Evolutionary conservation across 2,888 invertebrate species (phyloP).

Genomic region (Epicampocera succincta): DNA sequence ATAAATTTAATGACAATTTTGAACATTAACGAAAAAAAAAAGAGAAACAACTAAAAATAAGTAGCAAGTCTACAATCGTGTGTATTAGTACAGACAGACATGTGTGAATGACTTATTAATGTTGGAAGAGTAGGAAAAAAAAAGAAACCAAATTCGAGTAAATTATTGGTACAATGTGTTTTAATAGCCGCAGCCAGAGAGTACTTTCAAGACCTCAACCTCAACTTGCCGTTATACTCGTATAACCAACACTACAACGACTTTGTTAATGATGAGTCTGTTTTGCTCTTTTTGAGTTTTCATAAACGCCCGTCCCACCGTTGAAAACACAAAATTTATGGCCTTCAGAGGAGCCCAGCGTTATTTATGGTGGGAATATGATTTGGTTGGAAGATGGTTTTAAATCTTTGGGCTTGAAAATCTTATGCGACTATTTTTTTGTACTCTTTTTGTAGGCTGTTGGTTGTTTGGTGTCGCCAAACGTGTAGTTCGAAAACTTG

Average conservation of each 20-base stretch:
- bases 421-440: neutral
- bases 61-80: constrained; percentile 38
- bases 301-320: constrained; percentile 57
- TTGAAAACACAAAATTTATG: constrained; percentile 60
- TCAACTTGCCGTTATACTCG: constrained; percentile 26
- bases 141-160: neutral
- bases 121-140: constrained; percentile 4
- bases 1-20: constrained; percentile 68
- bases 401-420: constrained; percentile 20
- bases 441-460: constrained; percentile 36
- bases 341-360: constrained; percentile 58
- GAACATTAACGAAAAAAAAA: constrained; percentile 32
- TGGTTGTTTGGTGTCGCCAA: constrained; percentile 67
- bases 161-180: constrained; percentile 25
- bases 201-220: constrained; percentile 6
- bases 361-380: constrained; percentile 70
- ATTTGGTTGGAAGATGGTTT: constrained; percentile 47
- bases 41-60: neutral
- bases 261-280: constrained; percentile 54
- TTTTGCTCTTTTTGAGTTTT: constrained; percentile 65
- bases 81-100: constrained; percentile 8
- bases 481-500: constrained; percentile 63
- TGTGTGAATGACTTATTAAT: constrained; percentile 61
- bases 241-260: constrained; percentile 19
- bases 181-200: constrained; percentile 6